A percentile compares a stretch with the other conserved stretches of the same genome.
These are phyloP conservation scores for Drosophila suboccidentalis DNA, from an alignment of 2,888 invertebrate species.

Conservation along the genomic window DNA sequence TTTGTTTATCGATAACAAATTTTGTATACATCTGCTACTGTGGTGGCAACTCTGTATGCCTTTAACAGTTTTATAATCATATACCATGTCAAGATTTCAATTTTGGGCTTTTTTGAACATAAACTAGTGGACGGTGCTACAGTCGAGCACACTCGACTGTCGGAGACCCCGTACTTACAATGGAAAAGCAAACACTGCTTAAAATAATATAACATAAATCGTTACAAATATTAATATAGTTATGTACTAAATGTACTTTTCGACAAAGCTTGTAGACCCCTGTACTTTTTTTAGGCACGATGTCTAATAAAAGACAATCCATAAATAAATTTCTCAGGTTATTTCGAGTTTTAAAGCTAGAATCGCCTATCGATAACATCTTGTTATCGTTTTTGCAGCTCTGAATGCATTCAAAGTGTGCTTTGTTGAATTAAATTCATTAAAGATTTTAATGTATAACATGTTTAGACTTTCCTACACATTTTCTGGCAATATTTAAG, in stretches of 20 bases:
- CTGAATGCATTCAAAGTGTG: neutral
- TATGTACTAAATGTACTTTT: too few relatives aligned
- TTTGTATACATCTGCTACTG: too few relatives aligned
- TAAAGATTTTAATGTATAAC: neutral
- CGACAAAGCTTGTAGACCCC: too few relatives aligned
- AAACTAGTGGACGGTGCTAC: too few relatives aligned
- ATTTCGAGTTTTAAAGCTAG: neutral
- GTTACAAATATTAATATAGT: too few relatives aligned
- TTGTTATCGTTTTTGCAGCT: neutral
- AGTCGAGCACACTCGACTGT: too few relatives aligned
- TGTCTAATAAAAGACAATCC: too few relatives aligned
- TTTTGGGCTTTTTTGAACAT: neutral
- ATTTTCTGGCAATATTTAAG: neutral
- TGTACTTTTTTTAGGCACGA: too few relatives aligned
- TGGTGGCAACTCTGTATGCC: neutral
- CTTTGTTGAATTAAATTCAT: neutral
- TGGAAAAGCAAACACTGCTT: too few relatives aligned
- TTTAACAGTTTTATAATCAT: neutral
- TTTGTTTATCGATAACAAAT: neutral
- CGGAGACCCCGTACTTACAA: too few relatives aligned
- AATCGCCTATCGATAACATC: neutral
- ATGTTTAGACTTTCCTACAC: neutral
- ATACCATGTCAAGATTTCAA: neutral
- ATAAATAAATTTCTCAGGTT: too few relatives aligned
- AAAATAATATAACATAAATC: too few relatives aligned